Evolutionary conservation across 2,113 vertebrate genomes (phyloP).

Genomic region (Pterocles gutturalis): DNA sequence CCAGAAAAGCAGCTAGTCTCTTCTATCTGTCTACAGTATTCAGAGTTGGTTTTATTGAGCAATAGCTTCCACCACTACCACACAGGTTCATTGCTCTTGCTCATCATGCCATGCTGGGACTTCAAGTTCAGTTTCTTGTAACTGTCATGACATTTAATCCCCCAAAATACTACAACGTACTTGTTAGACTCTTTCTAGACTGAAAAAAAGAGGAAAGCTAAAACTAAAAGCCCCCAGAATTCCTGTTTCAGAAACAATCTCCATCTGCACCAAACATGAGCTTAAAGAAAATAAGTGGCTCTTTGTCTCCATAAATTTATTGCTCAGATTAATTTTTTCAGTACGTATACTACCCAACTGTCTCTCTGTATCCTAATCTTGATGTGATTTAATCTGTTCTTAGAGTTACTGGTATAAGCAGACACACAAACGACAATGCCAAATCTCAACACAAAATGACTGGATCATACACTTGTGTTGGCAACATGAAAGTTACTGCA

Average conservation of each 20-base stretch:
- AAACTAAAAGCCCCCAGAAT: neutral
- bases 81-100: neutral
- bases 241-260: neutral
- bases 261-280: neutral
- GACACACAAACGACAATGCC: neutral
- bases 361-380: neutral
- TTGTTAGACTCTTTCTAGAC: neutral
- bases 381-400: conserved; percentile 12
- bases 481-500: conserved; percentile 24
- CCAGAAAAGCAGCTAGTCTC: neutral
- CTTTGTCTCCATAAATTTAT: neutral
- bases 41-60: neutral
- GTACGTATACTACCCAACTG: neutral
- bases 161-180: neutral
- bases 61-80: neutral
- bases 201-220: neutral
- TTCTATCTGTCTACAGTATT: neutral
- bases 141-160: neutral
- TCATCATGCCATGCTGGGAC: neutral
- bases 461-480: neutral
- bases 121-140: neutral
- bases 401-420: neutral
- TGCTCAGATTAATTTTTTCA: neutral
- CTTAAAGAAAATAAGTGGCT: neutral
- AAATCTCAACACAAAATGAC: neutral